Percentiles rank a stretch among this genome's conserved stretches.
These are phyloP conservation scores for Nomia melanderi DNA, from an alignment of 1,140 invertebrate genomes.

Conservation along the genomic window DNA sequence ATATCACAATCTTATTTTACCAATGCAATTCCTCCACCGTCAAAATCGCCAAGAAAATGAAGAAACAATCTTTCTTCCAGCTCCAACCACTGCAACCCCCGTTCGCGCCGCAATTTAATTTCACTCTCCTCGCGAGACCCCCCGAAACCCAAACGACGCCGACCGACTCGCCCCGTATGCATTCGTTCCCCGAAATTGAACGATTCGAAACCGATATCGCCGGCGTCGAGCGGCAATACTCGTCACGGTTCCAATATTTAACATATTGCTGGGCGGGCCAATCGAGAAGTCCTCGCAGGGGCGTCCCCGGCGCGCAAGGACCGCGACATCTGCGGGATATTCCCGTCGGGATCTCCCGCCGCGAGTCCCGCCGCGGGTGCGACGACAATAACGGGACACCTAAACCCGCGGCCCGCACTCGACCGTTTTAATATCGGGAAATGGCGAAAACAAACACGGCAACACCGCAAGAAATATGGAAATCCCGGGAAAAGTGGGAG, in stretches of 20 bases:
- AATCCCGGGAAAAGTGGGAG: slow-evolving; percentile 16
- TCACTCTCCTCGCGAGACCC: too few relatives aligned
- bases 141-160: too few relatives aligned
- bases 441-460: slow-evolving; percentile 36
- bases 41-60: too few relatives aligned
- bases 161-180: too few relatives aligned
- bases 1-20: too few relatives aligned
- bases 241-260: neutral
- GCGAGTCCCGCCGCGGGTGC: neutral
- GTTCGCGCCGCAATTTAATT: too few relatives aligned
- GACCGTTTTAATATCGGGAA: slow-evolving; percentile 49
- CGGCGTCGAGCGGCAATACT: too few relatives aligned
- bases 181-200: too few relatives aligned
- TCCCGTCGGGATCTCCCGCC: neutral
- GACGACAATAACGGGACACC: slow-evolving; percentile 17
- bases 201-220: too few relatives aligned
- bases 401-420: neutral
- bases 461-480: slow-evolving; percentile 35
- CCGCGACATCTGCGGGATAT: slow-evolving; percentile 20
- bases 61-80: too few relatives aligned
- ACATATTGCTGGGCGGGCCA: neutral
- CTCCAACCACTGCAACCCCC: too few relatives aligned
- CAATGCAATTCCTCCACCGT: too few relatives aligned
- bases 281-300: neutral
- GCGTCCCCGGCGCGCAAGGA: neutral